Evolutionary conservation across 2,888 invertebrate genomes (phyloP).

Genomic region (Mesochorus sp.): DNA sequence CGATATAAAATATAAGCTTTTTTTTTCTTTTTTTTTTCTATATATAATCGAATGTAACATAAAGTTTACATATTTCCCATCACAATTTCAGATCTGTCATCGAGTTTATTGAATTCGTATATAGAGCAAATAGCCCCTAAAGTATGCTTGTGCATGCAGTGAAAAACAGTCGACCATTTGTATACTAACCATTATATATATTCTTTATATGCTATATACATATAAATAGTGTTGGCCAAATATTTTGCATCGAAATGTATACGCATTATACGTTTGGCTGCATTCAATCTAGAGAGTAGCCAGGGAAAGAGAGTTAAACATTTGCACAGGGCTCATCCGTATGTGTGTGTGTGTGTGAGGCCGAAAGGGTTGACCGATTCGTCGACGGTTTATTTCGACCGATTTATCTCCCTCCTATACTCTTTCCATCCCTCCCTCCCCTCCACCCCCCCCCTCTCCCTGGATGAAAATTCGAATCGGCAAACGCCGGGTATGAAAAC

Average conservation of each 20-base stretch:
- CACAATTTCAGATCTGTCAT: slow-evolving; percentile 2
- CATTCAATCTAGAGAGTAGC: background rate
- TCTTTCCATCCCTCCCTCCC: too few relatives aligned
- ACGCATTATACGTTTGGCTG: slow-evolving; percentile 72
- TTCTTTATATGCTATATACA: background rate
- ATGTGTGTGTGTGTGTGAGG: background rate
- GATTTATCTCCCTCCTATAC: background rate
- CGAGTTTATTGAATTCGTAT: slow-evolving; percentile 12
- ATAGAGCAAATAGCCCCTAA: background rate
- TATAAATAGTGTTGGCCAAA: slow-evolving; percentile 71
- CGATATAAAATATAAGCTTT: too few relatives aligned
- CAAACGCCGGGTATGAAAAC: slow-evolving; percentile 50
- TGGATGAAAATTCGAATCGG: slow-evolving; percentile 60
- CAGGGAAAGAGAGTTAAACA: slow-evolving; percentile 1
- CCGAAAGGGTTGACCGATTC: slow-evolving; percentile 17
- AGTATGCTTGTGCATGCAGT: too few relatives aligned
- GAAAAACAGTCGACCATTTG: too few relatives aligned
- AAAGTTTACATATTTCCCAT: slow-evolving; percentile 19
- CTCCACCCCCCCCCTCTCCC: too few relatives aligned
- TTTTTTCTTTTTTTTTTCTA: too few relatives aligned
- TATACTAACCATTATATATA: background rate
- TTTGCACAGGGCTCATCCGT: too few relatives aligned
- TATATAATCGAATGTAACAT: background rate
- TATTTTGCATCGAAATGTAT: slow-evolving; percentile 75
- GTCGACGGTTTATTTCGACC: slow-evolving; percentile 42